A percentile compares a stretch with the other conserved stretches of the same genome.
These are phyloP conservation scores for Pogonophryne albipinna DNA, from an alignment of 2,797 vertebrate genomes.

Conservation along the genomic window DNA sequence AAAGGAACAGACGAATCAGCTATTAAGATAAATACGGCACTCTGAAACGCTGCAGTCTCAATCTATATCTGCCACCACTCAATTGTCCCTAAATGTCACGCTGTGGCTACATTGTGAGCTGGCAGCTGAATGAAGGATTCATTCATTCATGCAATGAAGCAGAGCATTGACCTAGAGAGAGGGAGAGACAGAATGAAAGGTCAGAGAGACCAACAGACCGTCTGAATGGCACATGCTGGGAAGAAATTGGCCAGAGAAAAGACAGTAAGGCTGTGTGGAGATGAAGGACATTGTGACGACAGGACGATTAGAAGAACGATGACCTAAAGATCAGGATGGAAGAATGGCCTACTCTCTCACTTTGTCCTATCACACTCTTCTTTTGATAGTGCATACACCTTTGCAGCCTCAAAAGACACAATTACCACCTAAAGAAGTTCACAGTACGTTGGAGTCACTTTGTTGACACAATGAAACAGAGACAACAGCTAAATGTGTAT, in stretches of 20 bases:
- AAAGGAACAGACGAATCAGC: conserved; percentile 43
- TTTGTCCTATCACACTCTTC: conserved; percentile 1
- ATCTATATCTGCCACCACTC: conserved; percentile 74
- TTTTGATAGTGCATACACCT: conserved; percentile 31
- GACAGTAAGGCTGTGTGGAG: conserved; percentile 52
- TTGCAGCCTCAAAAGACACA: not conserved
- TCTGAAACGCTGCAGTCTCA: conserved; percentile 54
- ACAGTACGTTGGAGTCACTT: not conserved
- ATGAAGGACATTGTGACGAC: conserved; percentile 54
- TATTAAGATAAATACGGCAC: conserved; percentile 57
- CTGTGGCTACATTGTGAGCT: conserved; percentile 71
- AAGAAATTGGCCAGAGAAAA: conserved; percentile 59
- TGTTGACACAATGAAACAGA: not conserved
- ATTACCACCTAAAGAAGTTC: conserved; percentile 2
- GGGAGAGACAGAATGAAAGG: conserved; percentile 56
- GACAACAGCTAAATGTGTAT: not conserved
- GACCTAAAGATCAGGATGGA: conserved; percentile 49
- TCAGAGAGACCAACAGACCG: conserved; percentile 66
- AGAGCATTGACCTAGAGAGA: conserved; percentile 44
- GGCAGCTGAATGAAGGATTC: conserved; percentile 66
- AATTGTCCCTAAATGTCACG: conserved; percentile 84
- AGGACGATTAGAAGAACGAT: conserved; percentile 32
- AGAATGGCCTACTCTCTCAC: conserved; percentile 36
- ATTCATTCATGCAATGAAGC: conserved; percentile 56
- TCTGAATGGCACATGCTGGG: conserved; percentile 57